Percentiles rank a stretch among this genome's conserved stretches.
Evolutionary conservation across 2,113 vertebrate species (phyloP).

Genomic region (Gobius niger): DNA sequence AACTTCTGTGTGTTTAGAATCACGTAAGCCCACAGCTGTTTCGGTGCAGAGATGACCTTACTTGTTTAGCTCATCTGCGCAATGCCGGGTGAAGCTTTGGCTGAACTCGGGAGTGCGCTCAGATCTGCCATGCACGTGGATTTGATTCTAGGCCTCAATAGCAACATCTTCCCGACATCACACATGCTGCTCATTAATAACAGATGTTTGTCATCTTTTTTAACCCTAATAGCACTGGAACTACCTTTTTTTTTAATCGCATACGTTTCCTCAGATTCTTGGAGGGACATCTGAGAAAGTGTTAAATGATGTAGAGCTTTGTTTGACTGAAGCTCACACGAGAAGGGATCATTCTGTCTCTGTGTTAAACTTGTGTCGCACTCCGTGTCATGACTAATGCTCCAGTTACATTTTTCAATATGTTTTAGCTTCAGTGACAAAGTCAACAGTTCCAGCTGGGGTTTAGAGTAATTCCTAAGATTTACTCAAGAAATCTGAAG

Average conservation of each 20-base stretch:
- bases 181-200: constrained; percentile 69
- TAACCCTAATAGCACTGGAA: constrained; percentile 54
- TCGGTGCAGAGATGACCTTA: constrained; percentile 45
- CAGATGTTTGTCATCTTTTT: constrained; percentile 63
- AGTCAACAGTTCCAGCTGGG: constrained; percentile 6
- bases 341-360: constrained; percentile 54
- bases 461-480: constrained; percentile 7
- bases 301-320: constrained; percentile 61
- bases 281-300: constrained; percentile 62
- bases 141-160: constrained; percentile 58
- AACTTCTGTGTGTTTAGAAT: constrained; percentile 54
- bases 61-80: constrained; percentile 59
- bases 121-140: constrained; percentile 61
- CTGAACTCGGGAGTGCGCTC: constrained; percentile 62
- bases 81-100: constrained; percentile 66
- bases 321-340: constrained; percentile 61
- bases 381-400: constrained; percentile 34
- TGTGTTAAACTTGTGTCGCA: constrained; percentile 51
- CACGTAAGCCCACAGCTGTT: constrained; percentile 56
- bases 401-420: constrained; percentile 28
- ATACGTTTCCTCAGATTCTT: constrained; percentile 61
- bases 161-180: constrained; percentile 59
- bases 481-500: not conserved
- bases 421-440: constrained; percentile 37
- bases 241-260: constrained; percentile 59